These are phyloP conservation scores for Oncopodura yosiiana DNA, from an alignment of 1,140 invertebrate species.

Conservation along the genomic window DNA sequence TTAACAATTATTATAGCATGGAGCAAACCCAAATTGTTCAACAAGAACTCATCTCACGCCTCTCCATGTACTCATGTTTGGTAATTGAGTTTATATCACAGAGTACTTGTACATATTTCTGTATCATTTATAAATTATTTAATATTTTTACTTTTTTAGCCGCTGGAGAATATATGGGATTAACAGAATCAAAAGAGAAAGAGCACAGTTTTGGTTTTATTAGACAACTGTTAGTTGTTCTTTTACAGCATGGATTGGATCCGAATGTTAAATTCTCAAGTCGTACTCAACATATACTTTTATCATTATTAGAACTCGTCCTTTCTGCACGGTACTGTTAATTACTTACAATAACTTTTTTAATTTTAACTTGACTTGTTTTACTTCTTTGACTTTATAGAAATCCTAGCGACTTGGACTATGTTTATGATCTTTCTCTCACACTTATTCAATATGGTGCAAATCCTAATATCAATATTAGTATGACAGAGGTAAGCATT, in stretches of 20 bases:
- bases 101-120: background rate
- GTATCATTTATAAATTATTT: background rate
- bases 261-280: conserved; percentile 47
- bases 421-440: conserved; percentile 56
- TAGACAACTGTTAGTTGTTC: conserved; percentile 52
- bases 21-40: conserved; percentile 62
- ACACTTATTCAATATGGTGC: conserved; percentile 50
- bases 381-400: no score
- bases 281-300: conserved; percentile 54
- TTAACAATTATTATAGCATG: conserved; percentile 53
- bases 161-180: conserved; percentile 53
- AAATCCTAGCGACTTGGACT: conserved; percentile 52
- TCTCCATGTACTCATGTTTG: conserved; percentile 60
- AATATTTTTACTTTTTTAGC: background rate
- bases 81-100: conserved; percentile 47
- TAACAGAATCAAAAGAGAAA: conserved; percentile 51
- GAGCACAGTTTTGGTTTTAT: conserved; percentile 39
- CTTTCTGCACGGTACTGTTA: conserved; percentile 56
- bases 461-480: conserved; percentile 48
- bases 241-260: conserved; percentile 59
- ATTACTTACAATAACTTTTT: no score
- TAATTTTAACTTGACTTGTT: background rate
- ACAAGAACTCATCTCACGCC: conserved; percentile 59
- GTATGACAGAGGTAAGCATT: no score
- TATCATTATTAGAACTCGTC: conserved; percentile 57